A percentile compares a stretch with the other conserved stretches of the same genome.
phyloP scores from a whole-genome alignment of 2,888 invertebrate species.

The Zygothrica quintamaculata region DNA sequence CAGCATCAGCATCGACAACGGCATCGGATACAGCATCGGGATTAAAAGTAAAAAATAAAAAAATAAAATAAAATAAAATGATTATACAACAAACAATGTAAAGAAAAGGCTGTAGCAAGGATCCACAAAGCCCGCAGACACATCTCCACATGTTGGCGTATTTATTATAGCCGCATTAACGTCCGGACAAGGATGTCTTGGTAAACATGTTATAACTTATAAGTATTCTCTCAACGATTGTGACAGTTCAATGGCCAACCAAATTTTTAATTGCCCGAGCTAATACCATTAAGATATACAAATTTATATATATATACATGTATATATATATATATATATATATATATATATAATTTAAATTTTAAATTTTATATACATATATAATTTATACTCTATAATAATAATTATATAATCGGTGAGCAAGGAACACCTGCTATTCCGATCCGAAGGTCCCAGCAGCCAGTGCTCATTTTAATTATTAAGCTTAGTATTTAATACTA shows the following conservation, averaged over 20 bases:
- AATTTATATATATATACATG: too few relatives aligned
- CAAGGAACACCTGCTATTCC: too few relatives aligned
- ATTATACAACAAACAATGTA: constrained; percentile 59
- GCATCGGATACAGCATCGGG: constrained; percentile 12
- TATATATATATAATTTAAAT: too few relatives aligned
- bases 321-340: too few relatives aligned
- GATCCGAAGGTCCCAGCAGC: too few relatives aligned
- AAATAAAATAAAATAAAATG: constrained; percentile 64
- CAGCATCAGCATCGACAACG: constrained; percentile 10
- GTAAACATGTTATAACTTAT: constrained; percentile 59
- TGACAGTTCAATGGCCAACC: constrained; percentile 62
- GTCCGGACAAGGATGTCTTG: constrained; percentile 16
- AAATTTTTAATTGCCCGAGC: constrained; percentile 43
- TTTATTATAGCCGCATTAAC: constrained; percentile 25
- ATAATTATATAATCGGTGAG: too few relatives aligned
- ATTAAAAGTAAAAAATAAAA: too few relatives aligned
- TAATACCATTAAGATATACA: too few relatives aligned
- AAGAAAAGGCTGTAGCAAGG: constrained; percentile 25
- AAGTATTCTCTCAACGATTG: constrained; percentile 58
- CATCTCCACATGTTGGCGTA: constrained; percentile 14
- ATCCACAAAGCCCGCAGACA: constrained; percentile 7
- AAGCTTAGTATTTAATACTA: too few relatives aligned
- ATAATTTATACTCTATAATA: too few relatives aligned
- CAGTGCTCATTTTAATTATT: too few relatives aligned
- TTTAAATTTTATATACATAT: too few relatives aligned